A percentile compares a stretch with the other conserved stretches of the same genome.
These are phyloP conservation scores for Macaca nemestrina DNA, from an alignment of 2,113 vertebrate genomes.

Conservation along the genomic window DNA sequence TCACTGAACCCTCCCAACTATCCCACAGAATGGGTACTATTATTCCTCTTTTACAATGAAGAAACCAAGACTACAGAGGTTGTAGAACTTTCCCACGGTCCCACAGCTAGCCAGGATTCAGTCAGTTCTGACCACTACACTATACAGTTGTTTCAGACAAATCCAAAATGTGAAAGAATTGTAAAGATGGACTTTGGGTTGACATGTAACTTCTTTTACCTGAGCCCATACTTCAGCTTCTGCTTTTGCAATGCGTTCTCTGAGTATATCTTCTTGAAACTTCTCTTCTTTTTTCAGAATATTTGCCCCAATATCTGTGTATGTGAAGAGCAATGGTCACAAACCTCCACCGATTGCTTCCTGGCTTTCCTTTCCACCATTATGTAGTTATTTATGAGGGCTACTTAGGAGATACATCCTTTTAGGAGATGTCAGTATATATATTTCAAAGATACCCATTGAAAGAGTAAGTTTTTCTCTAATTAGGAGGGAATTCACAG, in stretches of 20 bases:
- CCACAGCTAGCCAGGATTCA: background rate
- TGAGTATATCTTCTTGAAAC: slow-evolving; percentile 55
- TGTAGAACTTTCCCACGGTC: background rate
- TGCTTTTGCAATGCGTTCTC: slow-evolving; percentile 72
- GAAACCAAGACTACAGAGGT: background rate
- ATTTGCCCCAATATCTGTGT: slow-evolving; percentile 76
- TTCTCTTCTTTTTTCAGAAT: slow-evolving; percentile 68
- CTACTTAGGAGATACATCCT: background rate
- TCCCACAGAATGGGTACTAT: background rate
- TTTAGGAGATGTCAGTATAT: background rate
- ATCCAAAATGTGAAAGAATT: background rate
- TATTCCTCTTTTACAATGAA: background rate
- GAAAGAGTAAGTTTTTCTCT: background rate
- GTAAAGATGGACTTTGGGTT: background rate
- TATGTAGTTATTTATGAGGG: background rate
- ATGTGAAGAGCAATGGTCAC: slow-evolving; percentile 57
- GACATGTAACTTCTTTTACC: slow-evolving; percentile 72
- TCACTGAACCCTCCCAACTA: background rate
- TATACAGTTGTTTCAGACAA: background rate
- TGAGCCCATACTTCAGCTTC: slow-evolving; percentile 72
- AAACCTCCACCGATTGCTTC: background rate
- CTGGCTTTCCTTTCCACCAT: background rate
- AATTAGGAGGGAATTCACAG: background rate
- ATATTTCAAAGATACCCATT: background rate
- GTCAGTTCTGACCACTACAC: background rate